Evolutionary conservation across 2,888 invertebrate species (phyloP).

Genomic region (Osedax frankpressi): DNA sequence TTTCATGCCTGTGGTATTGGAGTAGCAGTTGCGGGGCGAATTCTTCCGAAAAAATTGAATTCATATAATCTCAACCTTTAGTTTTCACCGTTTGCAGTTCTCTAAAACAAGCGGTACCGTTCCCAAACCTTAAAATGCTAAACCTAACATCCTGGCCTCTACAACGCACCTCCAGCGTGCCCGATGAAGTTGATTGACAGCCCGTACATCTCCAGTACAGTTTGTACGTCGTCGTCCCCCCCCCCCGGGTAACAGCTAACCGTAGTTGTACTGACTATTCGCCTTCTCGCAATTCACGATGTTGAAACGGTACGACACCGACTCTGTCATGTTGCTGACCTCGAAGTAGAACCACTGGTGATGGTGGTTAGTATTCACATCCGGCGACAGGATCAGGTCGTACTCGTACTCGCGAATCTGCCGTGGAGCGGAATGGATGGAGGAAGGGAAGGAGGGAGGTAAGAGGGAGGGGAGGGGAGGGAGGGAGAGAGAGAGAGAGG

Average conservation of each 20-base stretch:
- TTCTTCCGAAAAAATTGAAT: too few relatives aligned
- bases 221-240: neutral
- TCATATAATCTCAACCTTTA: too few relatives aligned
- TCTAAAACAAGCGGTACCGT: too few relatives aligned
- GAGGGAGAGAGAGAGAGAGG: too few relatives aligned
- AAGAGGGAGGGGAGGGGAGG: too few relatives aligned
- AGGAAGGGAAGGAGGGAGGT: too few relatives aligned
- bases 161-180: neutral
- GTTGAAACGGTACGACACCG: conserved; percentile 64
- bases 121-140: too few relatives aligned
- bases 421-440: too few relatives aligned
- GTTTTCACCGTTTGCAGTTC: too few relatives aligned
- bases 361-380: conserved; percentile 62
- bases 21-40: too few relatives aligned
- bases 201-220: conserved; percentile 3
- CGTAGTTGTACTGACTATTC: conserved; percentile 73
- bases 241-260: conserved; percentile 36
- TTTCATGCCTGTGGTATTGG: conserved; percentile 61
- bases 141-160: too few relatives aligned
- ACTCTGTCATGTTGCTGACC: conserved; percentile 62
- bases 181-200: too few relatives aligned
- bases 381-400: conserved; percentile 68
- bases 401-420: conserved; percentile 66
- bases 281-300: conserved; percentile 75
- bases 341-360: conserved; percentile 85